Evolutionary conservation across 2,888 invertebrate species (phyloP).

Genomic region (Cataglyphis cursor): DNA sequence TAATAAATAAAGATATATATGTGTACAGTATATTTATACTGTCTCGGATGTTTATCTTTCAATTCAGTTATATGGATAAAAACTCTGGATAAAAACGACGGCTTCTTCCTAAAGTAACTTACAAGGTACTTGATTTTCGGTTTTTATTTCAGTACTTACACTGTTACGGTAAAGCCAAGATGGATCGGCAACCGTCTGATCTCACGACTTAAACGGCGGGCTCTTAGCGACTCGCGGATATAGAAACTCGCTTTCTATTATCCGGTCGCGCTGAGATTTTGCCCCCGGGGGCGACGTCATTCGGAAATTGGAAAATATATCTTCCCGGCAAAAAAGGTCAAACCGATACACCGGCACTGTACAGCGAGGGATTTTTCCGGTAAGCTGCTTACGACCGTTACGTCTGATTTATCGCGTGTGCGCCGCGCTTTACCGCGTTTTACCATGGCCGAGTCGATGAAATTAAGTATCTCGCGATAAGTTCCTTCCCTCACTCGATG

Average conservation of each 20-base stretch:
- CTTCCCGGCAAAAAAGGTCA: conserved; percentile 65
- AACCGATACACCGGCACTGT: conserved; percentile 52
- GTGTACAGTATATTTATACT: background rate
- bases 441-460: conserved; percentile 40
- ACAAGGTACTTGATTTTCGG: conserved; percentile 30
- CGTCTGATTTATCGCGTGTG: conserved; percentile 72
- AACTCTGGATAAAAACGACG: conserved; percentile 31
- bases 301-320: conserved; percentile 79
- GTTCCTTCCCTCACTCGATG: conserved; percentile 39
- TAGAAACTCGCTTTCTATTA: conserved; percentile 70
- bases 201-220: conserved; percentile 64
- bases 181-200: conserved; percentile 60
- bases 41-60: background rate
- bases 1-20: background rate
- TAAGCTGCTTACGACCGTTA: conserved; percentile 76
- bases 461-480: conserved; percentile 68
- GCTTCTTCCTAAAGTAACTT: conserved; percentile 35
- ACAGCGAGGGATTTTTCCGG: conserved; percentile 67
- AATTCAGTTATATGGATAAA: background rate
- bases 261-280: conserved; percentile 65
- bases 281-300: conserved; percentile 60
- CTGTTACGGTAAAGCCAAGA: conserved; percentile 58
- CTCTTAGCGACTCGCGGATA: conserved; percentile 65
- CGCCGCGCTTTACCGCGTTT: conserved; percentile 55
- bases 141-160: conserved; percentile 48